These are phyloP conservation scores for Aptenodytes patagonicus DNA, from an alignment of 2,113 vertebrate species.

Conservation along the genomic window DNA sequence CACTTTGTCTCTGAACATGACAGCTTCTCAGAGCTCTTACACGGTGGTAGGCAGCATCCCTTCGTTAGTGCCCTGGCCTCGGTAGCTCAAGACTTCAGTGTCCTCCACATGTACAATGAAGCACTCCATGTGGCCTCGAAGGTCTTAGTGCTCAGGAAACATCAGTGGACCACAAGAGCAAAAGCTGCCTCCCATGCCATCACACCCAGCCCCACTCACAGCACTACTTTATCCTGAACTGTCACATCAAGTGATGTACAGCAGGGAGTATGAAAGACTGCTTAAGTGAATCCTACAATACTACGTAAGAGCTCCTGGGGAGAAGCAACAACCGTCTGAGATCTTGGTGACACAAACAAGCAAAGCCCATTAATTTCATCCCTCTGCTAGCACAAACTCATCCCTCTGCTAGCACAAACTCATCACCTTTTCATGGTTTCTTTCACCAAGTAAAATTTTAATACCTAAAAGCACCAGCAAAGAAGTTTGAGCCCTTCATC, in stretches of 20 bases:
- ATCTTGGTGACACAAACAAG: background rate
- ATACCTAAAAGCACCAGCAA: background rate
- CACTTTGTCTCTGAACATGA: background rate
- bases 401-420: background rate
- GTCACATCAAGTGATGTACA: background rate
- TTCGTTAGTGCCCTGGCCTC: background rate
- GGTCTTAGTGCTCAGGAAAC: background rate
- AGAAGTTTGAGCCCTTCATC: background rate
- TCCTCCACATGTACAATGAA: background rate
- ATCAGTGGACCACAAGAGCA: background rate
- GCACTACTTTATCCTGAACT: background rate
- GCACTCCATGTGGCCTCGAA: background rate
- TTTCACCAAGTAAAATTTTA: background rate
- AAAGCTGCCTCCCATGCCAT: background rate
- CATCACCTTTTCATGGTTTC: background rate
- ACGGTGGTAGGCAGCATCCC: background rate
- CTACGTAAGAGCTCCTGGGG: fast-evolving
- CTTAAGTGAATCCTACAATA: background rate
- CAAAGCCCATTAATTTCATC: background rate
- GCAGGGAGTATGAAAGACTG: background rate
- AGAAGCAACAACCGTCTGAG: background rate
- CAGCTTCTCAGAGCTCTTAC: background rate
- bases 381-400: background rate
- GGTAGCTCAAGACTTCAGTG: background rate
- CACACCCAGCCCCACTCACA: background rate